Base-by-base conservation (phyloP, 64 coral and sea anemone genomes). In the Cladopsammia gracilis region DNA sequence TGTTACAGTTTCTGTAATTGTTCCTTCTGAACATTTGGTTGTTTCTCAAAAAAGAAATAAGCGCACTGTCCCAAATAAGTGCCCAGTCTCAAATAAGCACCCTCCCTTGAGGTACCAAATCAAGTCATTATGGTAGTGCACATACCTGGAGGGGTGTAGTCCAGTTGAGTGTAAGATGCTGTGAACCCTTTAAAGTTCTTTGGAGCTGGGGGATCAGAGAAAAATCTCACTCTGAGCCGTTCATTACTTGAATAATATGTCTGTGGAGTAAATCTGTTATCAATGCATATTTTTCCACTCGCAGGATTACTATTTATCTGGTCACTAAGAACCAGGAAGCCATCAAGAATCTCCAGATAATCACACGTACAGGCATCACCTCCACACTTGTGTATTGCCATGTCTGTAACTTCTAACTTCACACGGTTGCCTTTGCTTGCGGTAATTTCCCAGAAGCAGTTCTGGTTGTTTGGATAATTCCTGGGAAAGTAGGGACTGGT, bases 401-500 rank as follows among this genome's bases (percentile, higher is more conserved):
- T 62, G 54, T 42, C 57, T 19, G 25, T 60, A 25, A 80, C 16
- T 10, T 46, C 26, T 61, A 80, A 18, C 25, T 80, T 80, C 11
- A 80, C 1, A 8, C 4, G 6, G 25, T 45, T 60, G 26, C 26
- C 77, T 4, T 61, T 80, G 3, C 7, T 60, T 25, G 77, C 77
- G 18, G 26, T 25, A 14, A 80, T 61, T 25, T 45, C 24, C 77
- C 77, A 80, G 10, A 1, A 0, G 23, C 77, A 80, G 26, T 61
- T 10, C 77, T 80, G 54, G 4, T 43, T 2, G 1, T 0, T 43
- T 14, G 77, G 77, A 60, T 80, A 80, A 0, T 19, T 80, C 25
- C 77, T 60, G 23, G 77, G 77, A 20, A 45, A 80, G 57, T 61
- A 80, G 7, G 77, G 77, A 80, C 77, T 80, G 23, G 77, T 80